Percentiles rank a stretch among this genome's conserved stretches.
Evolutionary conservation across 2,888 invertebrate genomes (phyloP).

Genomic region (Aphidoletes aphidimyza): DNA sequence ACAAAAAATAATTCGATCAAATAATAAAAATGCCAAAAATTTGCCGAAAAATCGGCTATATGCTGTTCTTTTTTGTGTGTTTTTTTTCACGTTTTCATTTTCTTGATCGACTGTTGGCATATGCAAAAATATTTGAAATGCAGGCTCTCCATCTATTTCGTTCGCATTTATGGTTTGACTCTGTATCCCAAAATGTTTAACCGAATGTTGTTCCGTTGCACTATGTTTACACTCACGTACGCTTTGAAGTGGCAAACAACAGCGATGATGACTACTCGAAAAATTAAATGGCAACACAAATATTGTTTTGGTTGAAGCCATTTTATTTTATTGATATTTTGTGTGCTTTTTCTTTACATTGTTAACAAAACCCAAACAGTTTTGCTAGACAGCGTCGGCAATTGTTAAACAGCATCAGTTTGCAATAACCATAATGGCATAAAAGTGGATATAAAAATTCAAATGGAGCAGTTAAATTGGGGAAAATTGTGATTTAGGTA

Average conservation of each 20-base stretch:
- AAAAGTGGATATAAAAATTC: slow-evolving; percentile 33
- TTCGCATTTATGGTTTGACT: no score
- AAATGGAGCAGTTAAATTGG: slow-evolving; percentile 39
- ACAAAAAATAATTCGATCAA: neutral
- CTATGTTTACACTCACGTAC: neutral
- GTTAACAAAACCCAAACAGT: neutral
- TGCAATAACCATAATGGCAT: neutral
- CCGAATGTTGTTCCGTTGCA: no score
- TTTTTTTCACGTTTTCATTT: neutral
- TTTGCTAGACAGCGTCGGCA: neutral
- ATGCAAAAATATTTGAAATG: neutral
- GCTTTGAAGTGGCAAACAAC: neutral
- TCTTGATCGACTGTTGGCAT: neutral
- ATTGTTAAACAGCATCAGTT: slow-evolving; percentile 3
- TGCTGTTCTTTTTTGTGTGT: neutral
- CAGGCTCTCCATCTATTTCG: neutral
- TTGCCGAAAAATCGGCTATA: neutral
- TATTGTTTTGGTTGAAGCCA: neutral
- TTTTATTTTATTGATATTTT: slow-evolving; percentile 35
- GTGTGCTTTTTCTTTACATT: neutral
- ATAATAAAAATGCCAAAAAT: neutral
- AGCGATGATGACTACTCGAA: neutral
- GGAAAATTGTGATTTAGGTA: slow-evolving; percentile 20
- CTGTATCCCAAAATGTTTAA: no score
- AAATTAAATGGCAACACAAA: slow-evolving; percentile 36